phyloP scores from a whole-genome alignment of 2,888 invertebrate genomes.

The Eutolmus rufibarbis region DNA sequence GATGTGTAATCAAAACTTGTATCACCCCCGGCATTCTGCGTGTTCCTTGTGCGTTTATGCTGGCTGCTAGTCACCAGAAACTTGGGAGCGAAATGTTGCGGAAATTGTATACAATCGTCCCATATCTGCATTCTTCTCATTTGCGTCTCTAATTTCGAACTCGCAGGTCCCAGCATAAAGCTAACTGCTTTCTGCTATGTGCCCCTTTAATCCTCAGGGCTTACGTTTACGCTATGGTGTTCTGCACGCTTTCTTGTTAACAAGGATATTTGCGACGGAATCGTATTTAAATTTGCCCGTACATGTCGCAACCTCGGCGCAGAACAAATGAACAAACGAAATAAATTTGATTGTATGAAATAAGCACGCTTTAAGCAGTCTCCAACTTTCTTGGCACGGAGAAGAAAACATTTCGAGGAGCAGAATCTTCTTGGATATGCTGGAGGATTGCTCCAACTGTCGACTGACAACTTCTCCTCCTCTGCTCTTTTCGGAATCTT shows the following conservation, averaged over 20 bases:
- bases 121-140: neutral
- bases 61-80: neutral
- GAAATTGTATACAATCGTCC: neutral
- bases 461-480: neutral
- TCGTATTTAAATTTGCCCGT: constrained; percentile 6
- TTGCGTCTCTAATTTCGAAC: neutral
- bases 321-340: constrained; percentile 11
- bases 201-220: neutral
- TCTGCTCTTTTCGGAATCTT: neutral
- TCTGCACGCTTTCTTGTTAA: neutral
- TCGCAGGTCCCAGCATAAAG: neutral
- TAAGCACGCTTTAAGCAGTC: neutral
- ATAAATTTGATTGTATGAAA: constrained; percentile 4
- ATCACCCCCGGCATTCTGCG: neutral
- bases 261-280: neutral
- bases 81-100: neutral
- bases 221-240: neutral
- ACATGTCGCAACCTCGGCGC: neutral
- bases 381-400: neutral
- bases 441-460: neutral
- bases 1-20: neutral
- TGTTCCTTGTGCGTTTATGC: neutral
- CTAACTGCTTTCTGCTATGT: neutral
- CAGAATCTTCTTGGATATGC: neutral
- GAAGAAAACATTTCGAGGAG: neutral